Conservation (phyloP, 1,140 invertebrate species). For the Aricia agestis region DNA sequence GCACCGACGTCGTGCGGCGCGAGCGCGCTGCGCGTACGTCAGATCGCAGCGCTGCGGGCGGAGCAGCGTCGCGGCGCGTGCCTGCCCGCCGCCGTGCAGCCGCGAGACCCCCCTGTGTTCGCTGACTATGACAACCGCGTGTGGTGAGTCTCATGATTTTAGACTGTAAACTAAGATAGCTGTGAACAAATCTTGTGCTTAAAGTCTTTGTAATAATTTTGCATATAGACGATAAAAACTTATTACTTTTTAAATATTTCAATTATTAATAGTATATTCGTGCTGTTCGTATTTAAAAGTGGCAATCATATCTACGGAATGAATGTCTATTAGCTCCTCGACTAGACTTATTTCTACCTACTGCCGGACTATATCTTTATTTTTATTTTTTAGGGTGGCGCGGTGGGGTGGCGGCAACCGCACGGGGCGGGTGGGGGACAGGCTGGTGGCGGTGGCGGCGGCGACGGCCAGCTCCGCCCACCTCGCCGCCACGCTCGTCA, state of each 20-base stretch:
- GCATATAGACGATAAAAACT: too few species aligned
- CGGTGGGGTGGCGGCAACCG: slow-evolving; percentile 39
- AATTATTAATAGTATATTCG: too few species aligned
- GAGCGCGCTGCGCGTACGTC: slow-evolving; percentile 41
- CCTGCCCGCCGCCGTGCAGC: slow-evolving; percentile 26
- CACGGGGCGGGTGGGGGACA: slow-evolving; percentile 40
- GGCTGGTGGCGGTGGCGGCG: slow-evolving; percentile 38
- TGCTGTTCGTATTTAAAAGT: too few species aligned
- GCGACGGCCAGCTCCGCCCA: slow-evolving; percentile 28
- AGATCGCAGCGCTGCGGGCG: slow-evolving; percentile 40
- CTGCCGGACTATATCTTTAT: too few species aligned
- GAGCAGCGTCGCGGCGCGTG: slow-evolving; percentile 51
- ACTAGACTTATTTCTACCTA: too few species aligned
- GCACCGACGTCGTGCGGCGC: slow-evolving; percentile 19
- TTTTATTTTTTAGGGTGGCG: slow-evolving; percentile 34
- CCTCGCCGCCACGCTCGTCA: slow-evolving; percentile 38
- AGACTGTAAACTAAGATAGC: too few species aligned
- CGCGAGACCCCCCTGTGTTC: slow-evolving; percentile 36
- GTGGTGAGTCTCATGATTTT: slow-evolving; percentile 37
- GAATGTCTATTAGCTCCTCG: too few species aligned
- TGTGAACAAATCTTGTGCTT: too few species aligned
- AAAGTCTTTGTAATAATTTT: too few species aligned
- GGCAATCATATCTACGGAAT: too few species aligned
- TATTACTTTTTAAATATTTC: too few species aligned
- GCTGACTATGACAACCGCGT: slow-evolving; percentile 43